Conservation (phyloP, 2,888 invertebrate genomes). For the Morpho deidamia region DNA sequence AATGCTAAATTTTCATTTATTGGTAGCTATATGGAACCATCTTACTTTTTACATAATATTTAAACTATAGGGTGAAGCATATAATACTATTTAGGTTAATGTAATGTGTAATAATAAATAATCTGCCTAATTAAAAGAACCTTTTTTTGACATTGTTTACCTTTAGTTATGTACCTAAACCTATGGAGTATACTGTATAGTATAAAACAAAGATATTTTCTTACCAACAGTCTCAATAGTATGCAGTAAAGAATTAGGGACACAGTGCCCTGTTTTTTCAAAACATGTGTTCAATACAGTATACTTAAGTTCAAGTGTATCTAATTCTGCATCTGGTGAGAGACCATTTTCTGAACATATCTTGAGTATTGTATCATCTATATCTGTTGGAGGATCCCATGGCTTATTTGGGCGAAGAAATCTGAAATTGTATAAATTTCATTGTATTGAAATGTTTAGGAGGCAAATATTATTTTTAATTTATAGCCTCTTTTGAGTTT, state of each 20-base stretch:
- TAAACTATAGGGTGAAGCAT: too few relatives aligned
- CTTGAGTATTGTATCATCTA: constrained; percentile 76
- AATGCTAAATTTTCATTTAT: too few relatives aligned
- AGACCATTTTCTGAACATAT: constrained; percentile 80
- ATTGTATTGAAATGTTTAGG: not conserved
- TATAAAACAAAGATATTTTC: constrained; percentile 19
- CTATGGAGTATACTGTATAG: too few relatives aligned
- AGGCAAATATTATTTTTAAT: not conserved
- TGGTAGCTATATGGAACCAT: too few relatives aligned
- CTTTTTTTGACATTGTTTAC: too few relatives aligned
- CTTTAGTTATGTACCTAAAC: too few relatives aligned
- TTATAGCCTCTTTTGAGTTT: too few relatives aligned
- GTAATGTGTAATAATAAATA: too few relatives aligned
- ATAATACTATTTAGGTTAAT: too few relatives aligned
- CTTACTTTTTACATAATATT: too few relatives aligned
- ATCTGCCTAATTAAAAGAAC: too few relatives aligned
- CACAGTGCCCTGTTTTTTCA: constrained; percentile 84
- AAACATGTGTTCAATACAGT: constrained; percentile 83
- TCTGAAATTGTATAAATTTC: constrained; percentile 59
- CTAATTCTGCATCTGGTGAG: constrained; percentile 56
- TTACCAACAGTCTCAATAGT: constrained; percentile 84
- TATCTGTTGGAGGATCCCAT: constrained; percentile 85
- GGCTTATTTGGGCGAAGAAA: constrained; percentile 86
- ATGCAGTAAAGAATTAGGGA: constrained; percentile 91
- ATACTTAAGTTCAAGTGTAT: constrained; percentile 79